Evolutionary conservation across 2,797 vertebrate species (phyloP), one percentile per base, ranked within the genome.

Genomic region (Zenarchopterus dispar): DNA sequence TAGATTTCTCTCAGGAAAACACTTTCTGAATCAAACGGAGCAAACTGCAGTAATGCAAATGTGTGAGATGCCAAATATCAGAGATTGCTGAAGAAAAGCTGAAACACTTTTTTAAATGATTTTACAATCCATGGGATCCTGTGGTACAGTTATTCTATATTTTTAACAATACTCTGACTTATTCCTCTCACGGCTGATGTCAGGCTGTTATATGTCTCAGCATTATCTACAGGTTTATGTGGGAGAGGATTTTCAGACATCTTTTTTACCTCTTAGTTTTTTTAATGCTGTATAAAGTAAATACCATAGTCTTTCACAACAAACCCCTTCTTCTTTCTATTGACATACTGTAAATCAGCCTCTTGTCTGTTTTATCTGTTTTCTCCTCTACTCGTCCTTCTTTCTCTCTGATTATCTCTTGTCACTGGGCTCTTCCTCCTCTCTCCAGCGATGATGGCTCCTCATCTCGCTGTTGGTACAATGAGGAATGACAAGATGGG

Each of bases 401-500:
- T 81, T 70, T 80, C 67, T 87, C 64, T 92, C 87, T 86, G 93
- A 91, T 94, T 77, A 81, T 88, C 85, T 92, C 89, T 85, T 94
- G 93, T 94, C 89, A 91, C 94, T 94, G 96, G 96, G 95, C 94
- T 95, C 95, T 96, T 95, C 94, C 87, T 86, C 90, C 93, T 95
- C 96, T 93, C 83, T 91, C 94, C 96, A 99, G 97, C 98, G 95
- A 98, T 99, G 97, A 96, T 98, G 94, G 95, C 97, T 95, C 96
- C 97, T 95, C 98, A 98, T 96, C 96, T 99, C 95, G 95, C 97
- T 97, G 96, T 97, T 95, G 97, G 97, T 97, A 92, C 91, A 80
- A 95, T 99, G 96, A 98, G 96, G 96, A 98, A 98, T 97, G 98
- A 99, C 95, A 99, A 99, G 95, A 95, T 96, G 95, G 96, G 95